Percentiles rank a stretch among this genome's conserved stretches.
These are phyloP conservation scores for Nothocercus nigrocapillus DNA, from an alignment of 2,113 vertebrate species.

Conservation along the genomic window DNA sequence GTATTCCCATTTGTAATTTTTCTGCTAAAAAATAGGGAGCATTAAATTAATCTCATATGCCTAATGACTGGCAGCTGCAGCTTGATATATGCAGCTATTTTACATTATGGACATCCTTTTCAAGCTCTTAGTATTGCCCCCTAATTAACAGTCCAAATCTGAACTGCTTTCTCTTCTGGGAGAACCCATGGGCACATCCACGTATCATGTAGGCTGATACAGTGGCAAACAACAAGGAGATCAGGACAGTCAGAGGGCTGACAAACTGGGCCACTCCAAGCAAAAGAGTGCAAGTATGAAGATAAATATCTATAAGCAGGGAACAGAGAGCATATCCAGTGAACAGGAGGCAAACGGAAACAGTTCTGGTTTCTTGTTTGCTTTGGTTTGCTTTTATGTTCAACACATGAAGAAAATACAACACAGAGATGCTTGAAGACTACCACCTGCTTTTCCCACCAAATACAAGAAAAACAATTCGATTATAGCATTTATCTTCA, in stretches of 20 bases:
- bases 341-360: background rate
- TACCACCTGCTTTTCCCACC: background rate
- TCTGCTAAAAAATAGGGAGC: background rate
- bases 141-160: background rate
- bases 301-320: background rate
- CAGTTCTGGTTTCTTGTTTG: background rate
- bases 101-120: background rate
- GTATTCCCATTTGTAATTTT: background rate
- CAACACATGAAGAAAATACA: background rate
- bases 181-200: background rate
- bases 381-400: background rate
- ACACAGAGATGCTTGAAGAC: background rate
- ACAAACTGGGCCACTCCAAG: background rate
- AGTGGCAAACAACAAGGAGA: background rate
- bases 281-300: no score
- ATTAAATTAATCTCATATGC: background rate
- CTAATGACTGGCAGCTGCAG: background rate
- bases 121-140: background rate
- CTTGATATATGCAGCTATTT: background rate
- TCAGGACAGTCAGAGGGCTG: background rate
- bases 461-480: background rate
- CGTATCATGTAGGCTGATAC: fast-evolving
- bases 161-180: background rate
- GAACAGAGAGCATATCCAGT: no score
- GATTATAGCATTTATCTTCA: background rate